These are phyloP conservation scores for Philaethria dido DNA, from an alignment of 2,888 invertebrate species.

Conservation along the genomic window DNA sequence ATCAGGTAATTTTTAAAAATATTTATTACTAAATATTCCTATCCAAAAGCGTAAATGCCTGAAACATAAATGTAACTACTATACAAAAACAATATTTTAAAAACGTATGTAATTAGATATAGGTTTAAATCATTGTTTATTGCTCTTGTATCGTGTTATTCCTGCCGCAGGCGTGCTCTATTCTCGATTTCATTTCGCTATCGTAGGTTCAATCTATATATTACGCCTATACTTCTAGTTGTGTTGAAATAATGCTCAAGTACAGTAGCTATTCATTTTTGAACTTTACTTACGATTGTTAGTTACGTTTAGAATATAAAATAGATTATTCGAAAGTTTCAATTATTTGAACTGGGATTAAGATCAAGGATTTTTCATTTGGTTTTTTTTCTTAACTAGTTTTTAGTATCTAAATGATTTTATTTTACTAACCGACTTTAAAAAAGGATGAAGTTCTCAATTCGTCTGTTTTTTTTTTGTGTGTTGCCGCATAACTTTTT, in stretches of 20 bases:
- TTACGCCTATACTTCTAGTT: conserved; percentile 13
- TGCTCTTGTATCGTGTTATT: conserved; percentile 12
- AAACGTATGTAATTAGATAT: conserved; percentile 13
- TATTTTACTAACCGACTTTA: too few relatives aligned
- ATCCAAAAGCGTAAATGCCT: neutral
- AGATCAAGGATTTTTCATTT: neutral
- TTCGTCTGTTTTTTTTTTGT: too few relatives aligned
- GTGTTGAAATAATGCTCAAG: conserved; percentile 15
- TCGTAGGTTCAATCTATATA: conserved; percentile 12
- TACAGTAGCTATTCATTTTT: conserved; percentile 8
- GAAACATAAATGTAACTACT: neutral
- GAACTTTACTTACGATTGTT: conserved; percentile 4
- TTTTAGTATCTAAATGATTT: too few relatives aligned
- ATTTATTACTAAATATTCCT: too few relatives aligned
- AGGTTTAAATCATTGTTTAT: conserved; percentile 16
- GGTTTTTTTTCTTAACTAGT: neutral
- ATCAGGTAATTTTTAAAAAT: too few relatives aligned
- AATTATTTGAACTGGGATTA: neutral
- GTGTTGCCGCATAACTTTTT: too few relatives aligned
- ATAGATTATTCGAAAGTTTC: neutral
- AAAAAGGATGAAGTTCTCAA: too few relatives aligned
- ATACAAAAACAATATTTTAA: neutral
- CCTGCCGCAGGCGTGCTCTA: conserved; percentile 26
- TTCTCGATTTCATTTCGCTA: conserved; percentile 20
- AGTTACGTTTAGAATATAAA: neutral